Base-by-base conservation (phyloP, 1,140 invertebrate species). In the Platyura marginata region DNA sequence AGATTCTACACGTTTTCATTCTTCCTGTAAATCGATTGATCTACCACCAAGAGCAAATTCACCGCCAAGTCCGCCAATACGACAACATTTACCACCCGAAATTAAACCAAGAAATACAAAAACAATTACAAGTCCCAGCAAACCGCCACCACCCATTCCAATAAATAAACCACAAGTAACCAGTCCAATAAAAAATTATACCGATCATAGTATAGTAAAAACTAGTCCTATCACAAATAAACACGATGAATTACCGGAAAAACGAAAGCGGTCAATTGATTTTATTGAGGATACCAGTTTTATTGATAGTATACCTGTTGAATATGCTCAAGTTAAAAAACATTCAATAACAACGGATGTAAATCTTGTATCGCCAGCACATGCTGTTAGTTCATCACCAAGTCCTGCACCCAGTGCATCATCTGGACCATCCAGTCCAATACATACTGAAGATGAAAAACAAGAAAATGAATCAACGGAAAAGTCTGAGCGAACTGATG, bases 391-490 rank as follows among this genome's bases (percentile, higher is more conserved):
- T 2, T 60, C 59, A 4, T 40, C 42, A 15, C 51, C 51, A 1
- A 56, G 54, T 3, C 53, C 59, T 2, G 53, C 54, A 49, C 52
- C 52, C 22, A 59, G 58, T 34, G 62, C 53, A 9, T 67, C 66
- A 9, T 67, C 65, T 5, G 65, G 63, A 4, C 66, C 63, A 1
- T 67, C 63, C 10, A 68, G 66, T 33, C 67, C 67, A 0, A 53
- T 64, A 10, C 62, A 65, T 42, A 67, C 63, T 0, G 67, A 67
- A 47, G 61, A 67, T 40, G 67, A 69, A 44, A 69, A 69, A 45
- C 66, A 68, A 49, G 67, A 69, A 46, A 57, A 66, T 22, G 67
- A 69, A 48, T 57, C 57, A 40, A 69, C 67, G 22, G 66, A 69
- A 52, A 69, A 69, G 49, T 55, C 57, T 11, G 57, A 61, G 34